Base-by-base conservation (phyloP, 2,113 vertebrate species). In the Muntiacus muntjak region DNA sequence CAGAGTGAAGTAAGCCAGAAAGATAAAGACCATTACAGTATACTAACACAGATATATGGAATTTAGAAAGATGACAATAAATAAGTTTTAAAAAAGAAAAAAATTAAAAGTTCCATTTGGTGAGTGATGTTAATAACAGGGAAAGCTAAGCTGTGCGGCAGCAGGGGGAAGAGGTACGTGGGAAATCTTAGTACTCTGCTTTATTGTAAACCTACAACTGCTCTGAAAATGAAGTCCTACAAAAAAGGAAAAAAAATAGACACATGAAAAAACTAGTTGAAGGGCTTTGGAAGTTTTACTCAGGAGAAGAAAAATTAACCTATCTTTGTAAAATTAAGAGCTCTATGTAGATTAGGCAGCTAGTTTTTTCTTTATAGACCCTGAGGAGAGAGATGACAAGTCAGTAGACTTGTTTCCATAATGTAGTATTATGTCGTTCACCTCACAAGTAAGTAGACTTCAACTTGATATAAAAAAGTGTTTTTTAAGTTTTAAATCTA, bases 141-240 rank as follows among this genome's bases (percentile, higher is more conserved):
- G 15, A 15, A 90, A 30, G 30, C 30, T 60, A 79, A 26, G 14
- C 16, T 47, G 30, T 60, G 21, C 19, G 0, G 2, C 17, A 17
- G 8, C 33, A 17, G 15, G 21, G 30, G 16, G 5, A 3, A 58
- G 88, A 30, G 19, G 2, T 58, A 47, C 4, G 4, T 45, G 74
- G 30, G 54, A 33, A 79, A 60, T n/a, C 40, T 91, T 21, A 58
- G 19, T n/a, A 47, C 54, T 43, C 57, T 23, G 30, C 8, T 79
- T 58, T 79, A 60, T 3, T 33, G 43, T n/a, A 79, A 60, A 91
- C 30, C 8, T 79, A 47, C 58, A 79, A 50, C 54, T 28, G 5
- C 8, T 79, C 5, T 60, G 45, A 60, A 47, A 78, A 47, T 54
- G 25, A n/a, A 82, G 87, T 45, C 19, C 3, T n/a, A n/a, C 28